A percentile compares a stretch with the other conserved stretches of the same genome.
Evolutionary conservation across 2,888 invertebrate species (phyloP).

Genomic region (Zootermopsis nevadensis): DNA sequence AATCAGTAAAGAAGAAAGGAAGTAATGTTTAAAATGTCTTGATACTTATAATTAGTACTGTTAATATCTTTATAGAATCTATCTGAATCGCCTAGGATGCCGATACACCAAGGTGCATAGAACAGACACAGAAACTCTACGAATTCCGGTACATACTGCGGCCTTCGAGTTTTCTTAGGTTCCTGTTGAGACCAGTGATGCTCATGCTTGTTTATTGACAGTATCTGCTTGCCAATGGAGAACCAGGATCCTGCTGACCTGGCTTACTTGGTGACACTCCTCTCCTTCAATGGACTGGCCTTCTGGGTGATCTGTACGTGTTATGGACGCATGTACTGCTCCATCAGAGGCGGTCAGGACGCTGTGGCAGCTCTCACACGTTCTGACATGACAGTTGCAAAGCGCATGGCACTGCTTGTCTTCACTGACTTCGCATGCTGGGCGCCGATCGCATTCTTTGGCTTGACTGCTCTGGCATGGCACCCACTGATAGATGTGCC

Average conservation of each 20-base stretch:
- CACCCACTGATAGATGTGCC: constrained; percentile 70
- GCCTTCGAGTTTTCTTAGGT: no score
- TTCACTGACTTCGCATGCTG: constrained; percentile 73
- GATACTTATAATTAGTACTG: no score
- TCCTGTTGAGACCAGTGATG: no score
- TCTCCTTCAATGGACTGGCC: constrained; percentile 72
- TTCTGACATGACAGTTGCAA: constrained; percentile 69
- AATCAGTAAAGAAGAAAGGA: no score
- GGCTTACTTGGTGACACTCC: constrained; percentile 68
- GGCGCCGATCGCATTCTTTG: constrained; percentile 76
- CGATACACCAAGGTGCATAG: no score
- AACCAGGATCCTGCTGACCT: constrained; percentile 66
- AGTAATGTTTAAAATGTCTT: no score
- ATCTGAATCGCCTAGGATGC: no score
- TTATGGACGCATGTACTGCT: constrained; percentile 73
- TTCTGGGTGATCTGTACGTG: constrained; percentile 74
- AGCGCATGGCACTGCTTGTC: constrained; percentile 75
- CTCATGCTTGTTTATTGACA: constrained; percentile 55
- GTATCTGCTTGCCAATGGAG: constrained; percentile 75
- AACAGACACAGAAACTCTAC: no score
- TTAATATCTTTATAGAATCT: no score
- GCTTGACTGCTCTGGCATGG: constrained; percentile 72
- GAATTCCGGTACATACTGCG: no score
- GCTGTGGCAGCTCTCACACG: constrained; percentile 60
- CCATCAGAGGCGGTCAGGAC: constrained; percentile 62